These are phyloP conservation scores for Brachypteracias leptosomus DNA, from an alignment of 2,113 vertebrate species.

Conservation along the genomic window DNA sequence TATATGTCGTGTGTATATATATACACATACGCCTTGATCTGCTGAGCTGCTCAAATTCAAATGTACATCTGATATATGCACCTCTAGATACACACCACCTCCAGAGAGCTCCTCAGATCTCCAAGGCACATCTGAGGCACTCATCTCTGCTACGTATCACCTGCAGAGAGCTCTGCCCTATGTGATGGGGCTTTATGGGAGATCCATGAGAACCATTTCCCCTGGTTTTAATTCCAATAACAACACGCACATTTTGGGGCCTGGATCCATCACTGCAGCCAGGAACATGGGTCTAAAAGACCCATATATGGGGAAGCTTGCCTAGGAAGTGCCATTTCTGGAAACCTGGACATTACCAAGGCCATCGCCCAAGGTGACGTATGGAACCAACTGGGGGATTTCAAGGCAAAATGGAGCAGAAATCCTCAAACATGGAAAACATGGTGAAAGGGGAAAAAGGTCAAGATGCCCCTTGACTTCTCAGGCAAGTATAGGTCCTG, in stretches of 20 bases:
- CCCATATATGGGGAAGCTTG: neutral
- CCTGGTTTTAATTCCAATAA: neutral
- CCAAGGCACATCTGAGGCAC: neutral
- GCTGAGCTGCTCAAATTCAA: neutral
- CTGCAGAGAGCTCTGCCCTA: fast-evolving
- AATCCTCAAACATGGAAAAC: neutral
- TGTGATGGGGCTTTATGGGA: fast-evolving
- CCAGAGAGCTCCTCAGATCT: neutral
- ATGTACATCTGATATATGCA: neutral
- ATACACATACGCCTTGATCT: too few relatives aligned
- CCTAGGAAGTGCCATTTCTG: neutral
- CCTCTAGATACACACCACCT: neutral
- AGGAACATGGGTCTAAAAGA: neutral
- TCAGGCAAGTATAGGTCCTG: neutral
- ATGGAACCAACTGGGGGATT: neutral
- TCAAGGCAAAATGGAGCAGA: neutral
- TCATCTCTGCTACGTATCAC: fast-evolving
- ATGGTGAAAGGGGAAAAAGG: neutral
- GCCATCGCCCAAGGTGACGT: neutral
- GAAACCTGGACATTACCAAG: neutral
- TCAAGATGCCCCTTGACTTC: neutral
- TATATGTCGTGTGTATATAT: fast-evolving
- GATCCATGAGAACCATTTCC: fast-evolving
- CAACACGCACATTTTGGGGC: fast-evolving
- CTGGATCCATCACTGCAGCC: fast-evolving